Base-by-base conservation (phyloP, 2,888 invertebrate species). In the Microdon myrmicae region DNA sequence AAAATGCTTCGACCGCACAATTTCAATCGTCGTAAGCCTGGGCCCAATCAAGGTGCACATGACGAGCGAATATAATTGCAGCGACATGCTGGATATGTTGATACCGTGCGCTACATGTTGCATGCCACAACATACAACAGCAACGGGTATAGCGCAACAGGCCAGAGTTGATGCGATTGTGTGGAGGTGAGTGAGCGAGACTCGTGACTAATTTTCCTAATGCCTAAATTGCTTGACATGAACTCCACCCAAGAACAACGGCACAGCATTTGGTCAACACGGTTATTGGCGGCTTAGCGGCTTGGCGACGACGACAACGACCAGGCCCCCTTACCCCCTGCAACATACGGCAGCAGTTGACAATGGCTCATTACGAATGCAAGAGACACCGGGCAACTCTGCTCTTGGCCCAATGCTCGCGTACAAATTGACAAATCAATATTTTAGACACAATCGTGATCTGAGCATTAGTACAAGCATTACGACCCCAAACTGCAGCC, bases 171-270 rank as follows among this genome's bases (percentile, higher is more conserved):
- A n/a, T n/a, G n/a, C n/a, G 45, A 59, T 45, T 59, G 34, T 41
- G n/a, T n/a, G n/a, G n/a, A n/a, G n/a, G n/a, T n/a, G n/a, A n/a
- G n/a, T n/a, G 41, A 54, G 48, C 56, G 19, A 38, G 43, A 48
- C 66, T 66, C 66, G 66, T 66, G 66, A 66, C 66, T 66, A 66
- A 66, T 66, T 66, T 66, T 49, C 54, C 48, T 59, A 66, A 66
- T 66, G 48, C 47, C 59, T 44, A 66, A 66, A 66, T 66, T 54
- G 66, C 51, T 64, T 45, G 58, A 64, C 51, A 53, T 58, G 64
- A 58, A 58, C 64, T 64, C 64, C 64, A 58, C 64, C 64, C 64
- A 64, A 51, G 37, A 64, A 64, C 61, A 56, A 45, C 49, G 56
- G 56, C 61, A 49, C 41, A 51, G 49, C 61, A 56, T 44, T 49